Conservation (phyloP, 1,140 invertebrate genomes). For the Prorops nasuta region DNA sequence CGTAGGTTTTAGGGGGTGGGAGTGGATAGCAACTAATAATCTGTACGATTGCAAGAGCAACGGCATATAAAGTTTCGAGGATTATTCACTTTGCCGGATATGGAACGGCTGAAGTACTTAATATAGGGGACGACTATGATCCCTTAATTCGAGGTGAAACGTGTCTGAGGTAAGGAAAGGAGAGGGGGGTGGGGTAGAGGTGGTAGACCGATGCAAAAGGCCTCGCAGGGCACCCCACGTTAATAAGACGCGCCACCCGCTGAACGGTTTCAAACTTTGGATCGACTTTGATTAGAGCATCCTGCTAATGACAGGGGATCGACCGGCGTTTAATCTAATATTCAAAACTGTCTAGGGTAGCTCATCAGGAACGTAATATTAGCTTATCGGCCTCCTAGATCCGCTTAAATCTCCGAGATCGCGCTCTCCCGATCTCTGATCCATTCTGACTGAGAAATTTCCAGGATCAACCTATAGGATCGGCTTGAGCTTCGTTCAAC, state of each 20-base stretch:
- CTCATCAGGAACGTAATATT: slow-evolving; percentile 36
- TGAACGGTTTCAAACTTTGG: slow-evolving; percentile 32
- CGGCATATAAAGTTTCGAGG: background rate
- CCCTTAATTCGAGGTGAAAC: slow-evolving; percentile 20
- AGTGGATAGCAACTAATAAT: no score
- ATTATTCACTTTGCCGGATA: slow-evolving; percentile 14
- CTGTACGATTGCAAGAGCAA: background rate
- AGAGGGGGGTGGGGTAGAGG: slow-evolving; percentile 21
- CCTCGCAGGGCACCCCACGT: slow-evolving; percentile 34
- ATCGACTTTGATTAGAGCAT: slow-evolving; percentile 52
- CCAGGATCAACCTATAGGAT: no score
- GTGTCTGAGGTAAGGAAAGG: slow-evolving; percentile 5
- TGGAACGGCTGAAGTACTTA: slow-evolving; percentile 16
- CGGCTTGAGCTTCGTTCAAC: no score
- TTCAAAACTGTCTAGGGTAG: slow-evolving; percentile 45
- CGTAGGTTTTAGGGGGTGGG: no score
- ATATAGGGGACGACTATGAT: slow-evolving; percentile 17
- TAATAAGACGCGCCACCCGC: slow-evolving; percentile 37
- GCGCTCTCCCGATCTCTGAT: no score
- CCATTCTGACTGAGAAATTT: no score
- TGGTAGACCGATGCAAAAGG: no score
- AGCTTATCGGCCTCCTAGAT: slow-evolving; percentile 15
- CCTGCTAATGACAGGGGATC: slow-evolving; percentile 48
- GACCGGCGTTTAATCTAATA: slow-evolving; percentile 49
- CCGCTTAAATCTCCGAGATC: background rate